Percentiles rank a stretch among this genome's conserved stretches.
phyloP scores from a whole-genome alignment of 2,888 invertebrate genomes.

The Palloptera scutellata region DNA sequence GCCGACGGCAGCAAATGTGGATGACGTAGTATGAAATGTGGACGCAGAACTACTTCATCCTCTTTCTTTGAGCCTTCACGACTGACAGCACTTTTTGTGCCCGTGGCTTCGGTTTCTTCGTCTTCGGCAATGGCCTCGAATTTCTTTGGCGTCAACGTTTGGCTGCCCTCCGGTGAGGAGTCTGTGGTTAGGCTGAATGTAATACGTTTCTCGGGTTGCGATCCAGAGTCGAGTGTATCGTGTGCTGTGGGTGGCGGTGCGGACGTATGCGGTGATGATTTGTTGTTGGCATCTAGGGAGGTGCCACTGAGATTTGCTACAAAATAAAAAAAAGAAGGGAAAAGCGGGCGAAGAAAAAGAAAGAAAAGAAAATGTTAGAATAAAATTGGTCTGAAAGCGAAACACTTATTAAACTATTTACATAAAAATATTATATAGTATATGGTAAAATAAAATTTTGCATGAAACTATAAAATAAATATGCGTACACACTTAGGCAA shows the following conservation, averaged over 20 bases:
- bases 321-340: slow-evolving; percentile 15
- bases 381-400: background rate
- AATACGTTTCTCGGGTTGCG: slow-evolving; percentile 53
- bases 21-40: slow-evolving; percentile 56
- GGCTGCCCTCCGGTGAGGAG: slow-evolving; percentile 58
- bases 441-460: no score
- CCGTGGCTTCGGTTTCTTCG: slow-evolving; percentile 39
- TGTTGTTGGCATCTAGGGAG: slow-evolving; percentile 40
- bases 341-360: background rate
- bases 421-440: no score
- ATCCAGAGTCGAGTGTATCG: slow-evolving; percentile 1
- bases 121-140: slow-evolving; percentile 57
- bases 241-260: background rate
- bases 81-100: slow-evolving; percentile 8
- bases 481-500: no score
- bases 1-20: slow-evolving; percentile 48
- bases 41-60: slow-evolving; percentile 58
- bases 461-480: no score
- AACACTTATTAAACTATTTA: background rate
- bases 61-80: slow-evolving; percentile 9
- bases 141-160: slow-evolving; percentile 53
- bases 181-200: slow-evolving; percentile 57
- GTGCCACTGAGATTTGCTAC: slow-evolving; percentile 43
- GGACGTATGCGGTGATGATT: background rate
- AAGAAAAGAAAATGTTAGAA: background rate